Evolutionary conservation across 2,888 invertebrate species (phyloP), one percentile per base, ranked within the genome.

Genomic region (Osedax fenrisi): DNA sequence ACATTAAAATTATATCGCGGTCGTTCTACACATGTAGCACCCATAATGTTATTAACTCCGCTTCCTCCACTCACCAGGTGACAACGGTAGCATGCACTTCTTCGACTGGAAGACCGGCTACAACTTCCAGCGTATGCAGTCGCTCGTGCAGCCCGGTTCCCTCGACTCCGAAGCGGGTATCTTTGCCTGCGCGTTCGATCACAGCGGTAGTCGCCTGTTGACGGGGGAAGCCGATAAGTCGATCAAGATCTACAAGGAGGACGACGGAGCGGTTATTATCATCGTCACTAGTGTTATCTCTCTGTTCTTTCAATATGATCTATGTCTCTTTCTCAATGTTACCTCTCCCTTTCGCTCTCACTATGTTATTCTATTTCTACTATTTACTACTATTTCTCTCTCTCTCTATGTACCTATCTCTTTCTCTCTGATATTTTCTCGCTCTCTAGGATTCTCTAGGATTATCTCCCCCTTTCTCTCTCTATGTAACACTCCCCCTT

Each of bases 51-150:
- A n/a, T n/a, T n/a, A n/a, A n/a, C n/a, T 25, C 3, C 13, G 25
- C 67, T 23, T n/a, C 25, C 26, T 23, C 68, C 17, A 25, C 13
- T 22, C 27, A 22, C 2, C 71, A 86, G 86, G 94, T 24, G 97
- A 99, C 84, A 98, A 98, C 83, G 98, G 98, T 0, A 93, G 95
- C 0, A 88, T 99, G 88, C 90, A 92, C 84, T 91, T 92, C 81
- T 98, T 97, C 97, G 98, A 98, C 84, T 98, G 97, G 97, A 88
- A 92, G 81, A 96, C 96, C 0, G 98, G 97, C 0, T 97, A 97
- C 83, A 98, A 98, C 86, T 99, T 97, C 87, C 98, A 99, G 80
- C 79, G 84, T 27, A 81, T 87, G 2, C 88, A 91, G 88, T 90
- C 95, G 2, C 91, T 92, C 1, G 94, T 94, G 0, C 98, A 99